Evolutionary conservation across 2,888 invertebrate species (phyloP).

Genomic region (Pollenia angustigena): DNA sequence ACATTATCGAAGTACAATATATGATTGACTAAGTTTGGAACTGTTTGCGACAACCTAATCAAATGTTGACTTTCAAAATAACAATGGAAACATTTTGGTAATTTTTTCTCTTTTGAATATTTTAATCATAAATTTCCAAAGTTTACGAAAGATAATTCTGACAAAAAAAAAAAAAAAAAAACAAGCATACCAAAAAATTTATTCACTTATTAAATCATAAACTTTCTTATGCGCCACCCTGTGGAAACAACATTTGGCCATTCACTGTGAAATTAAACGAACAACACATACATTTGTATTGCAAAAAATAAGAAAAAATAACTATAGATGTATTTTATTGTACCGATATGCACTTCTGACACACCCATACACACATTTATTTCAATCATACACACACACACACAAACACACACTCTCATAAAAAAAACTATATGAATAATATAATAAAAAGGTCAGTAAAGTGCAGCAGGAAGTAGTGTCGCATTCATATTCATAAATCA

Average conservation of each 20-base stretch:
- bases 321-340: slow-evolving; percentile 23
- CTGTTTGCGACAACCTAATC: too few relatives aligned
- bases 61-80: too few relatives aligned
- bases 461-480: slow-evolving; percentile 82
- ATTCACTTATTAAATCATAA: too few relatives aligned
- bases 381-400: slow-evolving; percentile 2
- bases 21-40: too few relatives aligned
- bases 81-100: too few relatives aligned
- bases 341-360: background rate
- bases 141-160: too few relatives aligned
- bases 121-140: too few relatives aligned
- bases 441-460: slow-evolving; percentile 71
- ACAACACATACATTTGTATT: background rate
- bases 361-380: background rate
- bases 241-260: background rate
- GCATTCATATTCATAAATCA: slow-evolving; percentile 83
- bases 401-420: background rate
- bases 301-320: slow-evolving; percentile 27
- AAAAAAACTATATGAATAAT: slow-evolving; percentile 54
- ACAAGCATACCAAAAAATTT: too few relatives aligned
- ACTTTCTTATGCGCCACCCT: background rate
- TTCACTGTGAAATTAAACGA: slow-evolving; percentile 29
- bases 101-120: too few relatives aligned
- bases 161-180: too few relatives aligned
- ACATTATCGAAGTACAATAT: too few relatives aligned